These are phyloP conservation scores for Leptodactylus fuscus DNA, from an alignment of 2,113 vertebrate genomes.

Conservation along the genomic window DNA sequence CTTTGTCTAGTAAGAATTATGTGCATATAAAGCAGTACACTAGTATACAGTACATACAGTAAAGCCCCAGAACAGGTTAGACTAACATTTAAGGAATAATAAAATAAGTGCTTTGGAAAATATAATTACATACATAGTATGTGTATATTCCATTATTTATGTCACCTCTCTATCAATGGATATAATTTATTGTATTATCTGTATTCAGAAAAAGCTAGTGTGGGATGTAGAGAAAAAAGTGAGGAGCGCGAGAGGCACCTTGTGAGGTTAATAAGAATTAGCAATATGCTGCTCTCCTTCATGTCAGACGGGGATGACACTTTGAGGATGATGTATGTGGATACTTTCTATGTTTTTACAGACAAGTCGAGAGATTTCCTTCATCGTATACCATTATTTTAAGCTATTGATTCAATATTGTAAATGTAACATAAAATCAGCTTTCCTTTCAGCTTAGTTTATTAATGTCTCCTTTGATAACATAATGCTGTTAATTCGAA, in stretches of 20 bases:
- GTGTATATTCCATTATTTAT: neutral
- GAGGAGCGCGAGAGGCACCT: neutral
- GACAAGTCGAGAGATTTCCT: neutral
- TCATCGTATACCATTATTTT: neutral
- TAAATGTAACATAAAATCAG: neutral
- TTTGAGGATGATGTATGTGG: neutral
- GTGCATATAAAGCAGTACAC: no score
- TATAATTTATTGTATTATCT: neutral
- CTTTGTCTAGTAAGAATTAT: no score
- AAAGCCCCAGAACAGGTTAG: no score
- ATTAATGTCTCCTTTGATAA: constrained; percentile 42
- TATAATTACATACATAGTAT: neutral
- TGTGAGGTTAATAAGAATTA: neutral
- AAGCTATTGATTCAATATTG: constrained; percentile 12
- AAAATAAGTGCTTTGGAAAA: neutral
- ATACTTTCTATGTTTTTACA: neutral
- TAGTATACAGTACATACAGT: no score
- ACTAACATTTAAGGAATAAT: neutral
- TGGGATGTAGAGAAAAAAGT: neutral
- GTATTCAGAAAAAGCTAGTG: neutral
- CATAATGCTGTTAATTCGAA: constrained; percentile 46
- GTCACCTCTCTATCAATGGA: neutral
- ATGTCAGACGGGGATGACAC: neutral
- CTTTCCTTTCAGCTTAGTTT: constrained; percentile 26
- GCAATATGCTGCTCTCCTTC: neutral